Base-by-base conservation (phyloP, 2,888 invertebrate species). In the Trichogramma dendrolimi region DNA sequence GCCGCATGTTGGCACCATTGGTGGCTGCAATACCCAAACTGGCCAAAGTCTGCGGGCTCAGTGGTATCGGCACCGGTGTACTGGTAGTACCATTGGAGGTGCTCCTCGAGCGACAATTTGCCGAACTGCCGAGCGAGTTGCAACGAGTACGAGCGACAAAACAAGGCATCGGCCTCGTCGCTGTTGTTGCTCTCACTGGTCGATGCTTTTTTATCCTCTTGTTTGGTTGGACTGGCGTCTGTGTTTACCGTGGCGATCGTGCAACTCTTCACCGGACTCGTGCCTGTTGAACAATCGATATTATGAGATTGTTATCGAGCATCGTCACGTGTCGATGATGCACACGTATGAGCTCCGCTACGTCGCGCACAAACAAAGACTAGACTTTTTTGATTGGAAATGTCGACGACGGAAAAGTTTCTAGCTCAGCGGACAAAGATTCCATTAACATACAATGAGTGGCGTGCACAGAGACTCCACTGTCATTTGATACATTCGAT, bases 41-140 rank as follows among this genome's bases (percentile, higher is more conserved):
- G 68, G 85, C 80, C 71, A 86, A 81, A 3, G 87, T 84, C 75
- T 86, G 84, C 55, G 86, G 83, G 71, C 87, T 87, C 57, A 88
- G 75, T 27, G 77, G 73, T 47, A 75, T 74, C 4, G 76, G 73
- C 10, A 78, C 72, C 0, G 76, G 75, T 11, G 73, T 72, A 4
- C 73, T 73, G 10, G 61, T 64, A 10, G 69, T 69, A 11, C 55
- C 64, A 3, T 63, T 66, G 41, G 63, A 62, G 39, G 69, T 55
- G 10, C 61, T 51, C 62, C 67, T 60, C 4, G 40, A 58, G 2
- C 61, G 11, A 54, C 71, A 62, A 61, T 69, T 62, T 63, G 67
- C 55, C 8, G 71, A 72, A 39, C 73, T 73, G 4, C 86, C 86
- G 47, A 89, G 80, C 66, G 89, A 89, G 71, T 89, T 86, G 75